Evolutionary conservation across 2,888 invertebrate species (phyloP).

Genomic region (Synanthedon myopaeformis): DNA sequence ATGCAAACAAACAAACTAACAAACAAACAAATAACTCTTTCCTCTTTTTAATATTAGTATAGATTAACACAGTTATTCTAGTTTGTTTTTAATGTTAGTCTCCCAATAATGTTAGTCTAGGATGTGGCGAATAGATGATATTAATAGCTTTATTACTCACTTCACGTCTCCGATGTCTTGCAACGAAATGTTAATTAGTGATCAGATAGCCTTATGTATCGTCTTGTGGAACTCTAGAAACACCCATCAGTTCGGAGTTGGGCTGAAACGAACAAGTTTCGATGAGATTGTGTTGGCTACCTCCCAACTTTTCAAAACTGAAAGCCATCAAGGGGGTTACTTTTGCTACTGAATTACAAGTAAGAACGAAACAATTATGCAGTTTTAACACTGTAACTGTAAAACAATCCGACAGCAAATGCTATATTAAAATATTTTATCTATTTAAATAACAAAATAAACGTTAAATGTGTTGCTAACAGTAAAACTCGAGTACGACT

Average conservation of each 20-base stretch:
- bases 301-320: conserved; percentile 38
- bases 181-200: not conserved
- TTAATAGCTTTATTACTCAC: not conserved
- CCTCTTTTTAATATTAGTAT: too few relatives aligned
- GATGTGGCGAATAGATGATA: too few relatives aligned
- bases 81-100: too few relatives aligned
- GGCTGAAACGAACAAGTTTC: conserved; percentile 35
- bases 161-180: not conserved
- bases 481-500: too few relatives aligned
- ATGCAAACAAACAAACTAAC: too few relatives aligned
- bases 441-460: too few relatives aligned
- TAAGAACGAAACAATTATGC: conserved; percentile 14
- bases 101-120: too few relatives aligned
- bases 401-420: too few relatives aligned
- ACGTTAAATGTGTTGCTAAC: too few relatives aligned
- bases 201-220: not conserved
- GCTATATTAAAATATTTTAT: too few relatives aligned
- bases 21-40: too few relatives aligned
- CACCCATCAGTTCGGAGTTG: not conserved
- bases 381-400: conserved; percentile 4
- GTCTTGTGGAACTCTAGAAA: not conserved
- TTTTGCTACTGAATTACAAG: conserved; percentile 16
- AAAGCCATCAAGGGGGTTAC: conserved; percentile 13
- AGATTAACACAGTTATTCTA: too few relatives aligned
- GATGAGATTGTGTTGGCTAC: conserved; percentile 62